Evolutionary conservation across 2,113 vertebrate species (phyloP), one percentile per base, ranked within the genome.

Genomic region (Axis porcinus): DNA sequence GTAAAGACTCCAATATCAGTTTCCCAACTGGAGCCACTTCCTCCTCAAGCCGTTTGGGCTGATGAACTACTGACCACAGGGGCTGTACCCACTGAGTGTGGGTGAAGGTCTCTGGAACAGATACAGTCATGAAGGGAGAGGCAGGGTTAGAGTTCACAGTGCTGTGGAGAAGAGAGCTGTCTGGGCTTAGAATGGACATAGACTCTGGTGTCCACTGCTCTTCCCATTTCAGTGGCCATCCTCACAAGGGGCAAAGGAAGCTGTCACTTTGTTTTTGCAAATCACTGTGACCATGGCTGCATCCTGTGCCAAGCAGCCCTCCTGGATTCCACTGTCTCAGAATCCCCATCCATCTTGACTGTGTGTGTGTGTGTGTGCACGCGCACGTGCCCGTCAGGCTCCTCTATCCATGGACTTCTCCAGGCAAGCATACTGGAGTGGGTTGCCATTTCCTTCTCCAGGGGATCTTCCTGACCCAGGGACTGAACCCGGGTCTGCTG

Each of bases 321-420:
- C 52, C 36, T 64, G 36, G 84, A 27, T n/a, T 23, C 16, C 1
- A 8, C 2, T 3, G 23, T 54, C 74, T 94, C 4, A 4, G 36
- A 67, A 74, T 25, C 21, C 45, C 15, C 0, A 1, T 25, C 28
- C 10, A 36, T 86, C 47, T 5, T 14, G 15, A 7, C 36, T 67
- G 30, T 33, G 60, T 33, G 28, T 33, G 58, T 28, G 27, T 15
- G 16, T 57, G 7, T 54, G 60, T 3, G 60, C 50, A 67, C 8
- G 2, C 10, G 33, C 0, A 4, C 0, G 0, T 11, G 36, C 70
- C 36, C 2, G 0, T 3, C 36, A 76, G 21, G 36, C 40, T 76
- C 23, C 23, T 76, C 70, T 43, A 36, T 76, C 13, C 70, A 19
- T 43, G 23, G 70, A 5, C 14, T 76, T 76, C 23, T 43, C 36